Evolutionary conservation across 2,797 vertebrate species (phyloP).

Genomic region (Psittacula echo): DNA sequence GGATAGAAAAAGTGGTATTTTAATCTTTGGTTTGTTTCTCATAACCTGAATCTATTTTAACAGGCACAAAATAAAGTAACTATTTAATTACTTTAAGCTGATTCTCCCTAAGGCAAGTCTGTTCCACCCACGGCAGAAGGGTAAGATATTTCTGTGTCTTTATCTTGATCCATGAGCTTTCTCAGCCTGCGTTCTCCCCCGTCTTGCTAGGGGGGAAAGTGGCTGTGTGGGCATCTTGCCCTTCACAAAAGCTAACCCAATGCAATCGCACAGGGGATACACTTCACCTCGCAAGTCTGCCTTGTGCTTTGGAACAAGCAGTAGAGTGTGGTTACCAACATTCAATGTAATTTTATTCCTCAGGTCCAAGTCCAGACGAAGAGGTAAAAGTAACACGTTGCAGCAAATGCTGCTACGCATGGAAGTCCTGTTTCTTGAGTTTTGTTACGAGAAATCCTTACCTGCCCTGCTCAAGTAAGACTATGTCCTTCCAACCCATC

Average conservation of each 20-base stretch:
- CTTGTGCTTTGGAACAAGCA: neutral
- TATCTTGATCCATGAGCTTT: neutral
- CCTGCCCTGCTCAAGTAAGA: constrained; percentile 97
- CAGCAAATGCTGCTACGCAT: fast-evolving
- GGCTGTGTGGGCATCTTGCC: too few species aligned
- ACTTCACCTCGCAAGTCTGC: neutral
- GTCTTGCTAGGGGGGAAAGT: neutral
- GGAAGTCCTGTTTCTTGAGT: fast-evolving
- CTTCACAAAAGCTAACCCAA: neutral
- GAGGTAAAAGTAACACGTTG: neutral
- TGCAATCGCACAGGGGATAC: neutral
- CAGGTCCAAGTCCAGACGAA: fast-evolving
- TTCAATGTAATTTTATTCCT: neutral
- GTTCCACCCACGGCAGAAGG: neutral
- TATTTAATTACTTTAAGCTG: neutral
- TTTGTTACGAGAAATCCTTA: constrained; percentile 67
- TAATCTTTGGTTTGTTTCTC: fast-evolving
- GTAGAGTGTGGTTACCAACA: fast-evolving
- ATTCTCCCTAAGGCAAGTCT: neutral
- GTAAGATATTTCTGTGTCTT: neutral
- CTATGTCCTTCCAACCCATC: constrained; percentile 92
- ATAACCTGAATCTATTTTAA: neutral
- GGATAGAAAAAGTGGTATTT: neutral
- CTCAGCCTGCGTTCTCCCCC: neutral
- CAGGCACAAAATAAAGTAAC: neutral